Base-by-base conservation (phyloP, 2,797 vertebrate genomes). In the Anableps anableps region DNA sequence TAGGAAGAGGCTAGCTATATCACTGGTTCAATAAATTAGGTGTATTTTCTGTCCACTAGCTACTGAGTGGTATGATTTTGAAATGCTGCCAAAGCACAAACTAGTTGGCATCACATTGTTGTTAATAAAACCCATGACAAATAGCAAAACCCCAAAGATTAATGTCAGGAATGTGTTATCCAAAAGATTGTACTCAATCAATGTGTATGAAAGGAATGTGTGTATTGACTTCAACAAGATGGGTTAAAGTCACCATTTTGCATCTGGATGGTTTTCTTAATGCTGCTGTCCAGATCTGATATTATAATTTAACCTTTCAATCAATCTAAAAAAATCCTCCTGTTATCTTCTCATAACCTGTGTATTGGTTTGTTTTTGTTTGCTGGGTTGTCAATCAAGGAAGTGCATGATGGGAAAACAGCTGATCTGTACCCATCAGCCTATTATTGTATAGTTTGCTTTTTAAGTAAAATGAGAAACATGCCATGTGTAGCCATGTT, bases 41-140 rank as follows among this genome's bases (percentile, higher is more conserved):
- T 11, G 17, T 74, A 41, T 73, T 26, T n/a, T 70, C 13, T n/a
- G 13, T 45, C 41, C 41, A n/a, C 11, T 70, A 43, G 23, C 66
- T 55, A 77, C 64, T 76, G 29, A 73, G 43, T 71, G 51, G 78
- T 23, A 62, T 79, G 60, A 16, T 70, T 58, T 75, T 78, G 23
- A 77, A 68, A 58, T 62, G 50, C 38, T 29, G 16, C 14, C 36
- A 73, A 79, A 74, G 50, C n/a, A 31, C 68, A 71, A n/a, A 48
- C 62, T 31, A 17, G 47, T 10, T 50, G 58, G 7, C 43, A 73
- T 66, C 43, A 14, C 45, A 62, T 78, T 71, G 38, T 75, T 36
- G 72, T 62, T 45, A 53, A 55, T 66, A 72, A 80, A 80, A 75
- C 48, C 41, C 26, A 66, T 29, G 29, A 55, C 64, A 43, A 55